Evolutionary conservation across 2,113 vertebrate species (phyloP), one percentile per base, ranked within the genome.

Genomic region (Xiphophorus maculatus): DNA sequence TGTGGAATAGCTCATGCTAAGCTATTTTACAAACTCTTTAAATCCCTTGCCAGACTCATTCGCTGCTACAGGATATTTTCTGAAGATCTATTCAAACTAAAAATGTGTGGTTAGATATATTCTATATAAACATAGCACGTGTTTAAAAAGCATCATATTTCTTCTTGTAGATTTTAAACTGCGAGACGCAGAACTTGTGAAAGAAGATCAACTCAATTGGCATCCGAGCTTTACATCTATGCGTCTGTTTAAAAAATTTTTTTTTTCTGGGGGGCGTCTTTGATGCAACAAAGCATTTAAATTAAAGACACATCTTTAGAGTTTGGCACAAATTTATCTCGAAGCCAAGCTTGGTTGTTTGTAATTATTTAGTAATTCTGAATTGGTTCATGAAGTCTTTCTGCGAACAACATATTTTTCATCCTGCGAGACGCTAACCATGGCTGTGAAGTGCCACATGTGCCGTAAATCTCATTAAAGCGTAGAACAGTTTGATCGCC

Each of bases 391-490:
- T 63, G 10, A 70, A 73, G 68, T 29, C 19, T 73, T 65, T 82
- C 60, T 66, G 22, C 67, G 40, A 84, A 72, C 66, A 71, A 65
- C 66, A 63, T 42, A 61, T 68, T 79, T 84, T 79, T 67, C 66
- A 12, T 27, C 73, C 44, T 75, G 69, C 67, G 80, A 66, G 58
- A 68, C 61, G 66, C 60, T 42, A 69, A 74, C 13, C 51, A 1
- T 35, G 13, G 29, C 68, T 71, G n/a, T 81, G 28, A 88, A 83
- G 74, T 71, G 67, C 77, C 72, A 84, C 68, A 82, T 88, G 80
- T 63, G 75, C 33, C 73, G 42, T 88, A 81, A 85, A 85, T 84
- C 63, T 74, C 28, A 37, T 54, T 1, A n/a, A 22, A 58, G 77
- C 27, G 78, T 77, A 72, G 77, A 74, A 69, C 14, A 74, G 28